Conservation (phyloP, 2,113 vertebrate genomes). For the Lagopus leucura region DNA sequence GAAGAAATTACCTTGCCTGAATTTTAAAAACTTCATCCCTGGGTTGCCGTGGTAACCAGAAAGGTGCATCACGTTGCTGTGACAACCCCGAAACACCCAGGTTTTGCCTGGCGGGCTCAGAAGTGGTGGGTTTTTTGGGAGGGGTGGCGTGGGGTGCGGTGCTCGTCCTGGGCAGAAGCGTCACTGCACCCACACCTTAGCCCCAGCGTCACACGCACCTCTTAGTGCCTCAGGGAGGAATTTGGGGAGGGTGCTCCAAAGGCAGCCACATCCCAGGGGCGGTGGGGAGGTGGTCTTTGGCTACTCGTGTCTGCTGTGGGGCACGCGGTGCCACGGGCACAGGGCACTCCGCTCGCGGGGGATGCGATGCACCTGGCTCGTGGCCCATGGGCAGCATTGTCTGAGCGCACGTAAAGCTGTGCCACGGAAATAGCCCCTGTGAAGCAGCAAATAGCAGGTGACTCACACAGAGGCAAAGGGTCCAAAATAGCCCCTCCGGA, state of each 20-base stretch:
- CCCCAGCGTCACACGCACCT: not conserved
- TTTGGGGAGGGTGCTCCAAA: not conserved
- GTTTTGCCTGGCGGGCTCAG: slow-evolving; percentile 63
- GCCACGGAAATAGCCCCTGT: slow-evolving; percentile 45
- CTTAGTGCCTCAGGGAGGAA: not conserved
- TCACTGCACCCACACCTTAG: not conserved
- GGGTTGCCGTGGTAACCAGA: slow-evolving; percentile 84
- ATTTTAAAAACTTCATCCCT: slow-evolving; percentile 79
- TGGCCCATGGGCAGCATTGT: slow-evolving; percentile 30
- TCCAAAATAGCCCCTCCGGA: slow-evolving; percentile 68
- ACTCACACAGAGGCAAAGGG: slow-evolving; percentile 60
- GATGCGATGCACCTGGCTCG: not conserved
- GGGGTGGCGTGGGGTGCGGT: not conserved
- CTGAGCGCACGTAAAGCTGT: slow-evolving; percentile 24
- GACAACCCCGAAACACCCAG: slow-evolving; percentile 81
- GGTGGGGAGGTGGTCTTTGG: not conserved
- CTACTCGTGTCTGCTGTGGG: not conserved
- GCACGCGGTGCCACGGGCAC: no score
- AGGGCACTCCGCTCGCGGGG: not conserved
- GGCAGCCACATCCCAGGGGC: not conserved
- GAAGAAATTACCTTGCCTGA: slow-evolving; percentile 83
- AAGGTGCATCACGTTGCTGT: slow-evolving; percentile 85
- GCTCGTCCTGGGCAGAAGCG: not conserved
- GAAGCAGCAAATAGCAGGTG: slow-evolving; percentile 62
- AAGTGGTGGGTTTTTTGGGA: slow-evolving; percentile 12